These are phyloP conservation scores for Papilio polyxenes DNA, from an alignment of 1,140 invertebrate genomes.

Conservation along the genomic window DNA sequence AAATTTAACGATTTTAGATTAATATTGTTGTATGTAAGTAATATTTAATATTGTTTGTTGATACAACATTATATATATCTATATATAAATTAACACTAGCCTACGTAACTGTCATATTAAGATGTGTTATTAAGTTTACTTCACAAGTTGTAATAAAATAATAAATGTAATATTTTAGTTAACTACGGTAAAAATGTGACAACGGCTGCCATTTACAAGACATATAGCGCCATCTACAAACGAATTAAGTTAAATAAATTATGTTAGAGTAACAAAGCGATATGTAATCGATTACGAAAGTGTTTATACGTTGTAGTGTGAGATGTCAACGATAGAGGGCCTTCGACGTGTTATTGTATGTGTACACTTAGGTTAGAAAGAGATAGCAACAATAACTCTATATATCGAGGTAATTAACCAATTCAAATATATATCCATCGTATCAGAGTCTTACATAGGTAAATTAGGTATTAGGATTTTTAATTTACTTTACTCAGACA, in stretches of 20 bases:
- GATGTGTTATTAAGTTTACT: slow-evolving; percentile 1
- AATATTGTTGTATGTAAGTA: too few relatives aligned
- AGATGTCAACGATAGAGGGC: not conserved
- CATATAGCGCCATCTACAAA: not conserved
- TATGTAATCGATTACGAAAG: not conserved
- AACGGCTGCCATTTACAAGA: not conserved
- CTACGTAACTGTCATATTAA: not conserved
- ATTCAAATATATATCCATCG: too few relatives aligned
- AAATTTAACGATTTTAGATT: not conserved
- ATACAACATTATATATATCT: too few relatives aligned
- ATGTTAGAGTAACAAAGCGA: slow-evolving; percentile 6
- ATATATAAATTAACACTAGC: not conserved
- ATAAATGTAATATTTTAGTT: not conserved
- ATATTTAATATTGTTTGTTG: too few relatives aligned
- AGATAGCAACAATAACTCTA: too few relatives aligned
- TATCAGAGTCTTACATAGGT: too few relatives aligned
- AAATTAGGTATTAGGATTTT: too few relatives aligned
- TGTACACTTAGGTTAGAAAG: not conserved
- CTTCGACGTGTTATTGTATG: not conserved
- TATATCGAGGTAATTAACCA: too few relatives aligned
- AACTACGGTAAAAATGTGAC: not conserved
- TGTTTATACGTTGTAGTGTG: not conserved
- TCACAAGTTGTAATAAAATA: not conserved
- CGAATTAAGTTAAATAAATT: not conserved
- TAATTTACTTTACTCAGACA: too few relatives aligned